Evolutionary conservation across 2,888 invertebrate species (phyloP), one percentile per base, ranked within the genome.

Genomic region (Tetrapedia diversipes): DNA sequence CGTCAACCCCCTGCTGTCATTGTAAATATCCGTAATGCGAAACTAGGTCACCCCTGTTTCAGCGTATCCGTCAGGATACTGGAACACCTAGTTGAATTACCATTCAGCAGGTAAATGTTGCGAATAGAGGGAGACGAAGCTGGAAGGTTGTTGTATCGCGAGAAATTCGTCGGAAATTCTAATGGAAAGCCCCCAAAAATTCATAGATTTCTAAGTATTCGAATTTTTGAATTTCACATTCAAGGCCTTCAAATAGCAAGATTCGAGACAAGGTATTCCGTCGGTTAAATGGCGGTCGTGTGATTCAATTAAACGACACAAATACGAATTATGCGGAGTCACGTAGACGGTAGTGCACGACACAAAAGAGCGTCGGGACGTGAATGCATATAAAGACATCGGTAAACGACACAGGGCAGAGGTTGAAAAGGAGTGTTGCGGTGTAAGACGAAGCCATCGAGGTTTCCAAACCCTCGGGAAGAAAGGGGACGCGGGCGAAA

Each of bases 21-120:
- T 72, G 79, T 82, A 81, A 82, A 86, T 80, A 83, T 84, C 71
- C 65, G 83, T 84, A 85, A 86, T 80, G 79, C 80, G 81, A 86
- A 86, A 86, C 85, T 86, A 81, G 86, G 84, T 81, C 84, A 86
- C 70, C 68, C 71, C 68, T 59, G 57, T 60, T 24, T 7, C 7
- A 7, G 1, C 24, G 24, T 24, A 16, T 47, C 24, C 7, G 24
- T 24, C 14, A 47, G 16, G 47, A 16, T 16, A 1, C 8, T 47
- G 3, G 1, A 47, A 3, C 7, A 16, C n/a, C 27, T 4, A 27
- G 1, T 16, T 4, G 32, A 53, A 32, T 53, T 53, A 32, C 32
- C 29, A 27, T 29, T 32, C 53, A 11, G 11, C 1, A 53, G 53
- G 53, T 53, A 53, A 53, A 32, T 41, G 14, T 2, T 47, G 47